These are phyloP conservation scores for Muscicapa striata DNA, from an alignment of 2,797 vertebrate species.

Conservation along the genomic window DNA sequence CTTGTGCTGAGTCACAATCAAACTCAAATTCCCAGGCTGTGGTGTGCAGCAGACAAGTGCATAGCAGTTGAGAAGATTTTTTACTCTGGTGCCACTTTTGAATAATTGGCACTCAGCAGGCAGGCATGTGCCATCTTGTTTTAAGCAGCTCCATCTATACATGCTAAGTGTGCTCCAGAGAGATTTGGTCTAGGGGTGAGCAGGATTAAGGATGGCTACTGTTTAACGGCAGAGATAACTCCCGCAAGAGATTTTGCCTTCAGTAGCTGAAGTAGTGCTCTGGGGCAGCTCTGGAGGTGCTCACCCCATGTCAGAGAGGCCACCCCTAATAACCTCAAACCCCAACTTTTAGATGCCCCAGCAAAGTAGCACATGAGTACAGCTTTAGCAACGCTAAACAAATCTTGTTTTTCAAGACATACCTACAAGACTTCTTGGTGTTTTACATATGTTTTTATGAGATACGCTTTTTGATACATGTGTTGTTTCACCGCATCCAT, in stretches of 20 bases:
- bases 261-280: background rate
- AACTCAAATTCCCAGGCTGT: background rate
- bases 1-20: background rate
- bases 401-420: constrained; percentile 15
- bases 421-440: background rate
- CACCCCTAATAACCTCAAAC: background rate
- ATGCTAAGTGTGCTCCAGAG: background rate
- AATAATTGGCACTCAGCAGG: constrained; percentile 31
- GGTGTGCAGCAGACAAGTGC: background rate
- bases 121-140: constrained; percentile 57
- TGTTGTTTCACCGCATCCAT: constrained; percentile 10
- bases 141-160: constrained; percentile 19
- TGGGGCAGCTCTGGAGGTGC: background rate
- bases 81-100: constrained; percentile 13
- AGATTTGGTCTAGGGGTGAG: constrained; percentile 3
- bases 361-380: background rate
- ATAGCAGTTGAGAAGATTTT: background rate
- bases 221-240: background rate
- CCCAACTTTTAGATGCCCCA: background rate
- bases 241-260: background rate
- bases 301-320: background rate
- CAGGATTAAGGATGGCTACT: background rate
- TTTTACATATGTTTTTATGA: constrained; percentile 8
- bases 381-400: background rate
- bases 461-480: background rate